These are phyloP conservation scores for Chalcis sispes DNA, from an alignment of 2,888 invertebrate species.

Conservation along the genomic window DNA sequence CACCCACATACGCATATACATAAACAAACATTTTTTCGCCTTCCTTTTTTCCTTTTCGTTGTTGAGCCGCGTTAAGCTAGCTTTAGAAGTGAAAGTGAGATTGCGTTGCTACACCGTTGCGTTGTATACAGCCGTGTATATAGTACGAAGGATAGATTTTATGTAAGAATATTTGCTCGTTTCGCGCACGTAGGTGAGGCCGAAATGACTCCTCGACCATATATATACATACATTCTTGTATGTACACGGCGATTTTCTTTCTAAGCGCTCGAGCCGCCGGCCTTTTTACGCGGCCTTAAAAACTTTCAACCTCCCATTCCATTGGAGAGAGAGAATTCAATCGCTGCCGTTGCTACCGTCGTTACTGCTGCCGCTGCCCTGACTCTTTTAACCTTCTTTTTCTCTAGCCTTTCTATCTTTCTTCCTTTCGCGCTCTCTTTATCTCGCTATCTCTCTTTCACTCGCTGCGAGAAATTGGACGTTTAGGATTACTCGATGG, in stretches of 20 bases:
- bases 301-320: neutral
- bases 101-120: too few species aligned
- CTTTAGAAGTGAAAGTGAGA: conserved; percentile 32
- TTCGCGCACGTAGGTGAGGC: neutral
- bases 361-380: too few species aligned
- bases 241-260: conserved; percentile 63
- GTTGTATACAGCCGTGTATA: too few species aligned
- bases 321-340: neutral
- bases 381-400: neutral
- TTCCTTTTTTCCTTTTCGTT: conserved; percentile 1
- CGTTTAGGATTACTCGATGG: too few species aligned
- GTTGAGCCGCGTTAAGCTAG: neutral
- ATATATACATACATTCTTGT: too few species aligned
- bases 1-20: too few species aligned
- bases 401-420: too few species aligned
- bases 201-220: neutral
- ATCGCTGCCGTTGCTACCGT: neutral
- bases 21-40: neutral
- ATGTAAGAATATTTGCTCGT: conserved; percentile 20
- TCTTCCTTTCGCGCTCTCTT: too few species aligned
- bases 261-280: conserved; percentile 59
- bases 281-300: conserved; percentile 5
- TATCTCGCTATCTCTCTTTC: too few species aligned
- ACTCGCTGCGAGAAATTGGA: too few species aligned
- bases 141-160: conserved; percentile 34